Conservation (phyloP, 2,797 vertebrate species). For the Ispidina picta region DNA sequence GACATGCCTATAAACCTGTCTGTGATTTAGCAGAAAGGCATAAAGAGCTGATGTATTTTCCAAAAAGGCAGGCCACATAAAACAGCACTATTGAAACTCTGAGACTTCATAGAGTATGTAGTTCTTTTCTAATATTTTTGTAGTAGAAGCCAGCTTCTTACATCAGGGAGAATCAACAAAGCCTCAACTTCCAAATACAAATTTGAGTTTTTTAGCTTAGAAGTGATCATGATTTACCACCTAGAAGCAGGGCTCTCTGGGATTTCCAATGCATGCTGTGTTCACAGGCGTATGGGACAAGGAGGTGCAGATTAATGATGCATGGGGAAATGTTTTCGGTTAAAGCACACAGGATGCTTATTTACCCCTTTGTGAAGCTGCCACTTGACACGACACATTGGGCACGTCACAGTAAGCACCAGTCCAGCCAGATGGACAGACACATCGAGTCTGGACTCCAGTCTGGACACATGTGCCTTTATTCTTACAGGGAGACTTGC, state of each 20-base stretch:
- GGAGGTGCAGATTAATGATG: neutral
- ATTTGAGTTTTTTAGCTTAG: neutral
- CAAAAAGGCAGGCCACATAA: neutral
- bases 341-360: neutral
- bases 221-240: neutral
- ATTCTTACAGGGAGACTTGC: constrained; percentile 86
- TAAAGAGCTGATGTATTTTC: neutral
- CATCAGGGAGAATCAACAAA: neutral
- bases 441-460: constrained; percentile 83
- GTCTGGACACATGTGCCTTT: constrained; percentile 87
- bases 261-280: neutral
- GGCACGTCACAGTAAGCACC: constrained; percentile 93
- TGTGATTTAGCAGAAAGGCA: neutral
- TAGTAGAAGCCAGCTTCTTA: neutral
- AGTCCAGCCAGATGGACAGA: constrained; percentile 84
- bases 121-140: neutral
- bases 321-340: neutral
- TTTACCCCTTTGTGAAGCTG: constrained; percentile 83
- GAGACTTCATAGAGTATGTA: neutral
- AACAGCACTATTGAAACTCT: neutral
- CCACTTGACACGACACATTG: constrained; percentile 85
- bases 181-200: neutral
- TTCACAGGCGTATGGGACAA: neutral
- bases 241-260: neutral
- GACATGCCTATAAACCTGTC: neutral